Evolutionary conservation across 2,888 invertebrate species (phyloP), one percentile per base, ranked within the genome.

Genomic region (Euphydryas editha): DNA sequence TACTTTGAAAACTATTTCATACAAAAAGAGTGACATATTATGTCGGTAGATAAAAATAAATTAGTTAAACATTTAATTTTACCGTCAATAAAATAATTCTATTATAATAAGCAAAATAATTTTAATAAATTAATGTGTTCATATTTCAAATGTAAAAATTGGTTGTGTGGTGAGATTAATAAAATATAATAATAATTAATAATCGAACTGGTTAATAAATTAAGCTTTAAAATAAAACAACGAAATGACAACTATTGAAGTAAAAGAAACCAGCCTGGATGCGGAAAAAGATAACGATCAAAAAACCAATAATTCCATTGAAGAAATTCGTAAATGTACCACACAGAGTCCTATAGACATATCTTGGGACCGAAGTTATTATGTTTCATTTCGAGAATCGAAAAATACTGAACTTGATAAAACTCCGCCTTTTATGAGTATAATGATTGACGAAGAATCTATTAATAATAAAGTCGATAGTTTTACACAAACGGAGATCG

Each of bases 251-350:
- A 62, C 54, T 55, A 59, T 42, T 49, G 54, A 68, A 60, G 74
- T 77, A 79, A 78, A 79, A 75, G 72, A 72, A 72, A 75, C 62
- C 68, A 73, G 62, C 37, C 64, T 65, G 73, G 76, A 73, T 81
- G 80, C 74, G 69, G 79, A 80, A 69, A 59, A 60, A 60, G 59
- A 63, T 46, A 57, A 65, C 17, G 67, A 73, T 30, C 59, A 58
- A 64, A 56, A 67, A 68, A 51, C 67, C 61, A 72, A 78, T 71
- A 80, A 81, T 73, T 85, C 88, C 6, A 75, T 90, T 61, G 92
- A 92, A 85, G 76, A 82, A 67, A 79, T 92, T 70, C 80, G 92
- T 68, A 86, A 84, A 86, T 84, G 83, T 74, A 73, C 78, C 59
- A 76, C 76, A 72, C 72, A 77, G 59, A 78, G 83, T 61, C 67